Conservation (phyloP, 2,113 vertebrate genomes). For the Carassius gibelio region DNA sequence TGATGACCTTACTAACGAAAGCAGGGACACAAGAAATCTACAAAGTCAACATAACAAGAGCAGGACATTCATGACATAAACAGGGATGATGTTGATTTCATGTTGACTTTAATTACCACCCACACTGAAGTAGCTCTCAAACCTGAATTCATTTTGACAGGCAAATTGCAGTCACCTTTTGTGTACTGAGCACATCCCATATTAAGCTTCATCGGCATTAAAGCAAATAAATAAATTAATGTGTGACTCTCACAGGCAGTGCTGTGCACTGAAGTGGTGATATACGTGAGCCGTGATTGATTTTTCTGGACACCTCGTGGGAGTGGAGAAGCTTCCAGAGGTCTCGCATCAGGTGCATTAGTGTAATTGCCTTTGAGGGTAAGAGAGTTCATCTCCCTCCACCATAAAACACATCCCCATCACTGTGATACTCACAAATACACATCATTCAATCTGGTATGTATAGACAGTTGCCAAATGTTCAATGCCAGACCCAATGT, state of each 20-base stretch:
- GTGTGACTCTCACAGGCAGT: conserved; percentile 16
- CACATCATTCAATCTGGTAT: neutral
- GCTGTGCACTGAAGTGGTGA: conserved; percentile 23
- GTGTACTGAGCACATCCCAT: conserved; percentile 8
- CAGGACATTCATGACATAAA: neutral
- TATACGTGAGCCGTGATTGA: conserved; percentile 14
- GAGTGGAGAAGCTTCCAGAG: conserved; percentile 2
- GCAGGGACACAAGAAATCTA: too few species aligned
- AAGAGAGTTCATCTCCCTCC: neutral
- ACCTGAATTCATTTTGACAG: conserved; percentile 12
- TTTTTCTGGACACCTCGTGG: conserved; percentile 31
- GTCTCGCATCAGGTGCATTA: conserved; percentile 46
- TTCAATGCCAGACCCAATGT: neutral
- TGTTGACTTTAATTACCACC: conserved; percentile 20
- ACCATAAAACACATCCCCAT: neutral
- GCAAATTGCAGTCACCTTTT: conserved; percentile 30
- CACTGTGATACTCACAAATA: neutral
- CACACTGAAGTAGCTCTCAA: conserved; percentile 4
- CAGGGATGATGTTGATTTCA: conserved; percentile 8
- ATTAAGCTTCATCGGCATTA: conserved; percentile 24
- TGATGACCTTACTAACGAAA: neutral
- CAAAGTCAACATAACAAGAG: neutral
- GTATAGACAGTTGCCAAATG: neutral
- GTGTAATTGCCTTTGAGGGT: conserved; percentile 16
- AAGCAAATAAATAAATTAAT: conserved; percentile 33